Evolutionary conservation across 1,140 invertebrate species (phyloP), one percentile per base, ranked within the genome.

Genomic region (Globodera rostochiensis): DNA sequence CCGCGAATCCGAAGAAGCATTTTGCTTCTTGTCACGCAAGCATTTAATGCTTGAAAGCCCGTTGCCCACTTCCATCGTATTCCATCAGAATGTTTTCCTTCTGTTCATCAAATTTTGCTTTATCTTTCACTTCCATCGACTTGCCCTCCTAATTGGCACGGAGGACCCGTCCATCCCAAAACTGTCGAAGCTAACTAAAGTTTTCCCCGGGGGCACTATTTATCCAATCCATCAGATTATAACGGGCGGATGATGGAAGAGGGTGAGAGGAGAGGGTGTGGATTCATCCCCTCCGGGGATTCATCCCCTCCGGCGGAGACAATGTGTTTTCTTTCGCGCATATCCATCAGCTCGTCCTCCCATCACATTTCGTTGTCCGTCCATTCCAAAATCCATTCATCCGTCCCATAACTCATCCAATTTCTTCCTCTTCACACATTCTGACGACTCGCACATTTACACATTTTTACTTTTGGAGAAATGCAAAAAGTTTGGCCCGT

Each of bases 61-160:
- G n/a, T 46, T 50, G 9, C 21, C 53, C 25, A 45, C n/a, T 74
- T 74, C 53, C 73, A 50, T 45, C 71, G 50, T n/a, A 73, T 47
- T 15, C 15, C 19, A 47, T 74, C 53, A 36, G 53, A 74, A n/a
- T 21, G 53, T 74, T 74, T 74, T 74, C 53, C n/a, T 74, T 74
- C 36, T 74, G 47, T 57, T 74, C 73, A 46, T 36, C 36, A 74
- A 11, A 47, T 46, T 11, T 74, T 57, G n/a, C 36, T 25, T 74
- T 45, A 50, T 36, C 53, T 74, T 74, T 4, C 36, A 74, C 53
- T 74, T 74, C 25, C 47, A 21, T 74, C 36, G 53, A 74, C 73
- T 50, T 19, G 25, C 53, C 36, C 36, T 45, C 25, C 21, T 36
- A 21, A 74, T 74, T 57, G 53, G 47, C 36, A 64, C 57, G 57